Evolutionary conservation across 2,797 vertebrate species (phyloP).

Genomic region (Poliocrania exsul): DNA sequence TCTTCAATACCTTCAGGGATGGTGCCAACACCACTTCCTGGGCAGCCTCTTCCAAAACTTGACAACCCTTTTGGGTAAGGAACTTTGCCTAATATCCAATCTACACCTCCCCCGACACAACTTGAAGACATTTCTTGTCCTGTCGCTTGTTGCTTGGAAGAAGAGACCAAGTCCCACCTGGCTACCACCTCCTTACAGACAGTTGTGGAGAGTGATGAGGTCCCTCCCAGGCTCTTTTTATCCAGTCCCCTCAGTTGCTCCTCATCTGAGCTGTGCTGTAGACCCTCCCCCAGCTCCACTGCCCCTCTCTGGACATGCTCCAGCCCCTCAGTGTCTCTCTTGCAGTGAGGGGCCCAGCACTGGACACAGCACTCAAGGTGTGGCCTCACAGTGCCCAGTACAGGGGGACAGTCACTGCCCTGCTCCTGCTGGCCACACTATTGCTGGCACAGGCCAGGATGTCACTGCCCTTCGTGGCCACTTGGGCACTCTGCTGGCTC

Average conservation of each 20-base stretch:
- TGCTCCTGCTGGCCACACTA: not conserved
- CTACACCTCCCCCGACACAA: not conserved
- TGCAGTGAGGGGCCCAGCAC: not conserved
- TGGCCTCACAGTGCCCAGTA: not conserved
- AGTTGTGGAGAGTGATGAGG: not conserved
- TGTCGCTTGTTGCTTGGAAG: not conserved
- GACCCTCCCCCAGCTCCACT: not conserved
- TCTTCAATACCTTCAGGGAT: not conserved
- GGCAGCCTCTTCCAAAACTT: not conserved
- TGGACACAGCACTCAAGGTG: not conserved
- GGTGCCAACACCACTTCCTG: not conserved
- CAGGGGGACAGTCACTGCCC: fast-evolving
- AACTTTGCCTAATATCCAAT: not conserved
- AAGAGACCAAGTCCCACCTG: not conserved
- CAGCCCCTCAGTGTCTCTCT: not conserved
- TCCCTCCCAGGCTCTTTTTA: not conserved
- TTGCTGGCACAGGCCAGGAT: not conserved
- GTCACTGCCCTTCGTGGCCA: not conserved
- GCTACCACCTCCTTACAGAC: not conserved
- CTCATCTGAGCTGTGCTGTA: not conserved
- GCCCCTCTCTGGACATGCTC: not conserved
- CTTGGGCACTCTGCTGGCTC: not conserved
- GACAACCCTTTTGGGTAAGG: not conserved
- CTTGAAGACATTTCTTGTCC: not conserved
- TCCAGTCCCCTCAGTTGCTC: not conserved